Evolutionary conservation across 2,113 vertebrate species (phyloP).

Genomic region (Dasyornis broadbenti): DNA sequence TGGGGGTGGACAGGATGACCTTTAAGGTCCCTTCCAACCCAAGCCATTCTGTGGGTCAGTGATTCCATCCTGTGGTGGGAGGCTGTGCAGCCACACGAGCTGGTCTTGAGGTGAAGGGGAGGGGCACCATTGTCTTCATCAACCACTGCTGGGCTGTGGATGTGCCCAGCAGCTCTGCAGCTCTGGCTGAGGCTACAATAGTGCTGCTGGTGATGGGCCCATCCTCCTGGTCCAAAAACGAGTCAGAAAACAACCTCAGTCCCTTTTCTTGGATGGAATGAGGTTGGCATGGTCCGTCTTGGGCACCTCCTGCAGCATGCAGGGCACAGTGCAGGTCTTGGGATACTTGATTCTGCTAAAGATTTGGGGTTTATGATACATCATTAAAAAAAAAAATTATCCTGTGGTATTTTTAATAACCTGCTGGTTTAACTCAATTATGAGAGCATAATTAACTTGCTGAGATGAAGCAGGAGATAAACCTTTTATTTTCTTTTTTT

Average conservation of each 20-base stretch:
- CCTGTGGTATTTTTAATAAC: slow-evolving; percentile 42
- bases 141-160: background rate
- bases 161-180: too few relatives aligned
- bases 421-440: slow-evolving; percentile 46
- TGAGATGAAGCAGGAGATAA: slow-evolving; percentile 53
- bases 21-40: background rate
- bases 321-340: background rate
- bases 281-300: background rate
- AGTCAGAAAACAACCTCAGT: background rate
- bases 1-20: background rate
- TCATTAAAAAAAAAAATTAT: background rate
- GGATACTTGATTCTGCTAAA: background rate
- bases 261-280: background rate
- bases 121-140: accelerated
- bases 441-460: slow-evolving; percentile 46
- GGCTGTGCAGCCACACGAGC: background rate
- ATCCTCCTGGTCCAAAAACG: background rate
- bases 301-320: background rate
- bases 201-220: background rate
- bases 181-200: accelerated
- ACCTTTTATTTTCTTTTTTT: slow-evolving; percentile 33
- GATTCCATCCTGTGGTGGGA: background rate
- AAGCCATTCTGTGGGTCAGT: background rate
- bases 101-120: background rate
- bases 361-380: background rate